These are phyloP conservation scores for Balearica regulorum DNA, from an alignment of 2,797 vertebrate species.

Conservation along the genomic window DNA sequence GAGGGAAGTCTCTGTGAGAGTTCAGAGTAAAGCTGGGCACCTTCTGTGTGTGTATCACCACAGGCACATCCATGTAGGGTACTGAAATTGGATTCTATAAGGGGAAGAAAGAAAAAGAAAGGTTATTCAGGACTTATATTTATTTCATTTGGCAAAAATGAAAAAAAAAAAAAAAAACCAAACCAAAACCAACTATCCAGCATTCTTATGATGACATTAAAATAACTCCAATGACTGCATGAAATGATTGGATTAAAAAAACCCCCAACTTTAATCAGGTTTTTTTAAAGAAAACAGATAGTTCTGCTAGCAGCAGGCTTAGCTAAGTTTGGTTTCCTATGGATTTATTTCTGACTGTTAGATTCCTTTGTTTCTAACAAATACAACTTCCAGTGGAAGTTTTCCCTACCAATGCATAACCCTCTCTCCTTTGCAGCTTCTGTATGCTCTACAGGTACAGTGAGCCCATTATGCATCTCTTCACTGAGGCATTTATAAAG, in stretches of 20 bases:
- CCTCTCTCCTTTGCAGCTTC: neutral
- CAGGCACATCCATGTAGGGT: neutral
- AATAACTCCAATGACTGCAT: neutral
- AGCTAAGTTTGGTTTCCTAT: neutral
- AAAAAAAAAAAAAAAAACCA: neutral
- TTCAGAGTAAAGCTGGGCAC: neutral
- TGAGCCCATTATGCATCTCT: neutral
- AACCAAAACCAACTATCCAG: no score
- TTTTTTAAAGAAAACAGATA: neutral
- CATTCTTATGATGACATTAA: neutral
- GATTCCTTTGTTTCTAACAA: neutral
- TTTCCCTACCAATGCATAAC: neutral
- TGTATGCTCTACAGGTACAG: neutral
- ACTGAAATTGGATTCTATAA: neutral
- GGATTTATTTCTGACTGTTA: neutral
- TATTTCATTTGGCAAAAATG: neutral
- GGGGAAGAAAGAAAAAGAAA: neutral
- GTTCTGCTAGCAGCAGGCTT: neutral
- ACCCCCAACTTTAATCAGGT: neutral
- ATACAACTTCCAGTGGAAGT: neutral
- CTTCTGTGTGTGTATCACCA: neutral
- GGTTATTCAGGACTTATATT: neutral
- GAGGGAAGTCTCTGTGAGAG: neutral
- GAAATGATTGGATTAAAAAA: neutral
- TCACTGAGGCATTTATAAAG: neutral